A percentile compares a stretch with the other conserved stretches of the same genome.
These are phyloP conservation scores for Dendroctonus ponderosae DNA, from an alignment of 1,140 invertebrate genomes.

Conservation along the genomic window DNA sequence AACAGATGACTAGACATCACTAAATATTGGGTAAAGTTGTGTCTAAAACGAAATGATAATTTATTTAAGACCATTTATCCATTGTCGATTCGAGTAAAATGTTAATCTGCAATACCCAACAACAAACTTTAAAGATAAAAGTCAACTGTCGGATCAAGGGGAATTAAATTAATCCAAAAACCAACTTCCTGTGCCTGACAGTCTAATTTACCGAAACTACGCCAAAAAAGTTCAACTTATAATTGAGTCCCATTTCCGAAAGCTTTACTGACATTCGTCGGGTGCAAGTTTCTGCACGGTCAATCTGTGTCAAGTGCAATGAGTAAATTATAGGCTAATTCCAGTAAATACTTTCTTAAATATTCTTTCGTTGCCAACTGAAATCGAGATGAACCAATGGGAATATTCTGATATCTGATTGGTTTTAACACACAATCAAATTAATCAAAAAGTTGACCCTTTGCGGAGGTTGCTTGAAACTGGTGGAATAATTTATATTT, in stretches of 20 bases:
- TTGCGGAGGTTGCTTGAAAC: too few relatives aligned
- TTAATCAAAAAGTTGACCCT: too few relatives aligned
- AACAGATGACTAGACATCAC: too few relatives aligned
- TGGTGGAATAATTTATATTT: too few relatives aligned
- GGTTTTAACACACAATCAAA: too few relatives aligned
- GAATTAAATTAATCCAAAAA: slow-evolving; percentile 29
- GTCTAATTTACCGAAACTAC: slow-evolving; percentile 27
- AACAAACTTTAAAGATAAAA: slow-evolving; percentile 11
- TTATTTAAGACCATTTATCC: not conserved
- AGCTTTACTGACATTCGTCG: slow-evolving; percentile 20
- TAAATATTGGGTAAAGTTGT: too few relatives aligned
- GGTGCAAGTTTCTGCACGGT: slow-evolving; percentile 23
- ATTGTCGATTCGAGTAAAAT: not conserved
- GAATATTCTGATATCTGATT: too few relatives aligned
- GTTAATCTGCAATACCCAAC: not conserved
- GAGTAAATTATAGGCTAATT: slow-evolving; percentile 15
- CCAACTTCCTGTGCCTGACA: slow-evolving; percentile 19
- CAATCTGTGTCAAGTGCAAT: slow-evolving; percentile 16
- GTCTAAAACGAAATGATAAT: not conserved
- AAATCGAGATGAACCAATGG: too few relatives aligned
- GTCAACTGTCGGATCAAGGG: slow-evolving; percentile 1
- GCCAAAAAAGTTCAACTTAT: slow-evolving; percentile 25
- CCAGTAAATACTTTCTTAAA: not conserved
- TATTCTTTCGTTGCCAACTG: too few relatives aligned
- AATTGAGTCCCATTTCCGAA: slow-evolving; percentile 22